phyloP scores from a whole-genome alignment of 2,113 vertebrate genomes.

The Misgurnus anguillicaudatus region DNA sequence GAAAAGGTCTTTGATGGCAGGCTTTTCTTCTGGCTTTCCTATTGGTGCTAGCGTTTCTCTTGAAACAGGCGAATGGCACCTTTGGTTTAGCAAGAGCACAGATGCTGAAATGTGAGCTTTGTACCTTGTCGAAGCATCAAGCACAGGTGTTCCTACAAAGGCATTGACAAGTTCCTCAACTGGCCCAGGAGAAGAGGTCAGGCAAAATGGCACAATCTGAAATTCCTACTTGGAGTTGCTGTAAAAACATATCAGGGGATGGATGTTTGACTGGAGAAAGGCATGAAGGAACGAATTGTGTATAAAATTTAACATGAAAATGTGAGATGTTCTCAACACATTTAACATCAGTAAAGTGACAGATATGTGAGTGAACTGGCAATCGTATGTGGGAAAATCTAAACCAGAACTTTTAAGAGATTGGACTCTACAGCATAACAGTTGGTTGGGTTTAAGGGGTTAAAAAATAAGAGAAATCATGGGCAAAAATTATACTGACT shows the following conservation, averaged over 20 bases:
- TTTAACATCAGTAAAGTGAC: too few species aligned
- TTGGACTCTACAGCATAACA: too few species aligned
- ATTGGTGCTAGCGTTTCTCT: conserved; percentile 16
- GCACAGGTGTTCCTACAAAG: conserved; percentile 80
- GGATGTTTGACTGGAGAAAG: conserved; percentile 12
- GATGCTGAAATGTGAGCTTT: conserved; percentile 68
- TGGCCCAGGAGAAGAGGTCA: conserved; percentile 73
- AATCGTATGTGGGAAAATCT: too few species aligned
- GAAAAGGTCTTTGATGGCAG: conserved; percentile 39
- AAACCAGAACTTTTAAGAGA: too few species aligned
- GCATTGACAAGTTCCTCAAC: conserved; percentile 64
- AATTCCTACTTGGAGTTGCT: conserved; percentile 70
- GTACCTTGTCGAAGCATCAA: conserved; percentile 63
- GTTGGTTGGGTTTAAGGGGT: too few species aligned
- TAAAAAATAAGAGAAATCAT: too few species aligned
- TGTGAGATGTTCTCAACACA: too few species aligned
- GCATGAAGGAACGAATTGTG: background rate
- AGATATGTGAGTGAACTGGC: too few species aligned
- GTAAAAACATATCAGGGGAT: conserved; percentile 27
- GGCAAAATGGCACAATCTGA: conserved; percentile 69
- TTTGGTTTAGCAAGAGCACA: conserved; percentile 48
- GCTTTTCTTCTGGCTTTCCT: conserved; percentile 19
- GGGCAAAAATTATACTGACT: too few species aligned
- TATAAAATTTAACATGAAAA: background rate
- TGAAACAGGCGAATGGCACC: conserved; percentile 33